Evolutionary conservation across 1,140 invertebrate genomes (phyloP), one percentile per base, ranked within the genome.

Genomic region (Hesperophylax magnus): DNA sequence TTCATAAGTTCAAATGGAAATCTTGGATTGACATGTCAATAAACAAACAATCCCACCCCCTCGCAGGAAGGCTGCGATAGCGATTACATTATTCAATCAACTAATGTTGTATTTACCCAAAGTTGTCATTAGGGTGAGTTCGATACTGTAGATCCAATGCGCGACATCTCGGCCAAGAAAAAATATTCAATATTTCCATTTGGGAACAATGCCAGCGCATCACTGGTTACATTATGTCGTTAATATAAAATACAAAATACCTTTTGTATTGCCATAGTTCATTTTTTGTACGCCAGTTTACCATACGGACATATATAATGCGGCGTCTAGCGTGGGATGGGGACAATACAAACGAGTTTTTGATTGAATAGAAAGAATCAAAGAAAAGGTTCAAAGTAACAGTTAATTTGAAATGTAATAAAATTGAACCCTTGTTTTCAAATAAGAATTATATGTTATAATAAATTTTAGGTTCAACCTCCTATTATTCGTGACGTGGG

Each of bases 141-240:
- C 81, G 78, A 82, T 80, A 82, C 39, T 27, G 22, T 54, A 78
- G 81, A 82, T 77, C 81, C 81, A 74, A 11, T 24, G 72, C 71
- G 81, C 75, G 81, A 82, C 78, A 82, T 82, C 81, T 82, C 81
- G 81, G 81, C 75, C 78, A 76, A 74, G 60, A 77, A 82, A 74
- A 72, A 75, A 75, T 56, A 67, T 67, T 54, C 39, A 47, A 65
- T 56, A 78, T 80, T 79, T 79, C 20, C 31, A 79, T 61, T 74
- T 52, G 56, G 53, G 65, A 74, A 79, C 78, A 74, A 74, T 79
- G 47, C 39, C 53, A 20, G 78, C 53, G 65, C 69, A 79, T 79
- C 78, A 74, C 53, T 74, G 67, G n/a, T 72, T 63, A 79, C 78
- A 79, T 79, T 74, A 74, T 34, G 78, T 54, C 47, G 77, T 71